Base-by-base conservation (phyloP, 2,113 vertebrate species). In the Ascaphus truei region DNA sequence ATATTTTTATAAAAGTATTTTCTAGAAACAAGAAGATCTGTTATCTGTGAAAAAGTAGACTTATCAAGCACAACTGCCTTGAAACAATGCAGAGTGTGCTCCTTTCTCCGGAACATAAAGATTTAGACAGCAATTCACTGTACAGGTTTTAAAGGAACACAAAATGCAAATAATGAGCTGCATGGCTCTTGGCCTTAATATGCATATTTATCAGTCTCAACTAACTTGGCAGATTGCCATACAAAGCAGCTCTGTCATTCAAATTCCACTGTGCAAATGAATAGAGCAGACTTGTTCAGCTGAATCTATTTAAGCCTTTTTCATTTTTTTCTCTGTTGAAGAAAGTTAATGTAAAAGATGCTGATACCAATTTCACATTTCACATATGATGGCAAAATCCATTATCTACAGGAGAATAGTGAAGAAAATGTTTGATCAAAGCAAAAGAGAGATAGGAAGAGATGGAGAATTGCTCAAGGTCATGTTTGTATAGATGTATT, bases 381-480 rank as follows among this genome's bases (percentile, higher is more conserved):
- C 58, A 61, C 37, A 51, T 50, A 56, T 5, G 29, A 56, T 73
- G 47, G 39, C 75, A 75, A 80, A 79, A 81, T 73, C 78, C 62
- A 76, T 80, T 80, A 78, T 50, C 5, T 71, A 48, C 66, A 51
- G 66, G n/a, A 67, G 30, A 81, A 48, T 20, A 74, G 57, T 1
- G 13, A 73, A 72, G 56, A 73, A 55, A 74, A 0, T 2, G 57
- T 73, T 53, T 66, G 75, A 79, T 80, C 64, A 77, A 71, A 69
- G 62, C 3, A 10, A 45, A 39, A 65, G 56, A 69, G 18, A 30
- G 56, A 68, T 50, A 5, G 25, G 6, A 30, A 51, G 66, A 69
- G 50, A 34, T 2, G 47, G 60, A 41, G 18, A 73, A 56, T 23
- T 59, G 36, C 1, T 63, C 27, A 51, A 51, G 45, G 78, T 82